Conservation (phyloP, 2,888 invertebrate genomes). For the Allolobophora icterica region DNA sequence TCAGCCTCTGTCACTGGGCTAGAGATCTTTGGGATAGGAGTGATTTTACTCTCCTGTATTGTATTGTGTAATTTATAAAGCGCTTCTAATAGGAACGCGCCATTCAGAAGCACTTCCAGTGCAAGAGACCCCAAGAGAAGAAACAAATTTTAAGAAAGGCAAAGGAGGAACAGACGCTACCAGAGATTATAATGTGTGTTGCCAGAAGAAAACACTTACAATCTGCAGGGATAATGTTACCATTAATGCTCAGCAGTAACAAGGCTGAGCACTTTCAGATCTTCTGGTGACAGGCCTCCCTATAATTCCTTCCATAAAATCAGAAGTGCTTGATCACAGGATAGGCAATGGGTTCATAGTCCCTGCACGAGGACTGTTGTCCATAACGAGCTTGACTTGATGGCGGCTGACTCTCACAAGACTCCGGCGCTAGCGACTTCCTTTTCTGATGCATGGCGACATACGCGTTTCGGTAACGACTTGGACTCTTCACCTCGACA, state of each 20-base stretch:
- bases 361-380: neutral
- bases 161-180: too few species aligned
- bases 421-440: neutral
- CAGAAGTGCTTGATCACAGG: constrained; percentile 1
- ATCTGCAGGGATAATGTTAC: neutral
- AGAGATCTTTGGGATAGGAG: too few species aligned
- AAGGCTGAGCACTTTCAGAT: neutral
- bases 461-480: neutral
- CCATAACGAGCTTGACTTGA: neutral
- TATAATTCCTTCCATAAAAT: neutral
- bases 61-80: too few species aligned
- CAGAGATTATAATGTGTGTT: neutral
- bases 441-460: neutral
- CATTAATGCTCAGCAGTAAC: neutral
- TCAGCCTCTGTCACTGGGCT: too few species aligned
- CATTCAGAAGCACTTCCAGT: too few species aligned
- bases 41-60: too few species aligned
- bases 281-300: neutral
- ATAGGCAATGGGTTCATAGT: neutral
- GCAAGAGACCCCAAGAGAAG: too few species aligned
- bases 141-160: too few species aligned
- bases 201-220: neutral
- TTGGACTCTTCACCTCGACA: neutral
- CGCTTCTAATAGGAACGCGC: too few species aligned
- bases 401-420: neutral